These are phyloP conservation scores for Nymphalis polychloros DNA, from an alignment of 2,888 invertebrate genomes.

Conservation along the genomic window DNA sequence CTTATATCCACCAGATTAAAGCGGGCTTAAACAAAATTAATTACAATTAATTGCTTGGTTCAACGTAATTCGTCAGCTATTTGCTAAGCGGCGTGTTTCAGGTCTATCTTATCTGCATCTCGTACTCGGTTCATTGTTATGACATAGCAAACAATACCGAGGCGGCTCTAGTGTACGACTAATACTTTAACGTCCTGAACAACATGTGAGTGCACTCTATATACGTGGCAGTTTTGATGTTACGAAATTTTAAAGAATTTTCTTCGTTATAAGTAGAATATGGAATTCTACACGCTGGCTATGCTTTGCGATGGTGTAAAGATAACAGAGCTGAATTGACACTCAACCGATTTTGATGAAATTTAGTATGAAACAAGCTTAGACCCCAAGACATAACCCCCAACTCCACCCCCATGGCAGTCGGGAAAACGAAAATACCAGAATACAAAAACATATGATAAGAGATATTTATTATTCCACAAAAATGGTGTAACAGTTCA, in stretches of 20 bases:
- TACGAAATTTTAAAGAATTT: slow-evolving; percentile 6
- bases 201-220: not conserved
- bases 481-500: too few species aligned
- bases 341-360: too few species aligned
- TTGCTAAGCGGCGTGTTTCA: slow-evolving; percentile 16
- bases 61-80: slow-evolving; percentile 5
- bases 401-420: too few species aligned
- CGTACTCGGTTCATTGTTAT: slow-evolving; percentile 23
- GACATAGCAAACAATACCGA: slow-evolving; percentile 20
- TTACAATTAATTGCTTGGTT: not conserved
- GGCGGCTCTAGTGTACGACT: slow-evolving; percentile 18
- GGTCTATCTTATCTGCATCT: slow-evolving; percentile 43
- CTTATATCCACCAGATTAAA: too few species aligned
- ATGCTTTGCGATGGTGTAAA: not conserved
- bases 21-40: too few species aligned
- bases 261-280: not conserved
- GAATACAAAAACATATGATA: too few species aligned
- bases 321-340: too few species aligned
- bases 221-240: not conserved
- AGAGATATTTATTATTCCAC: too few species aligned
- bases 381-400: too few species aligned
- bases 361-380: too few species aligned
- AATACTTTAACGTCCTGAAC: not conserved
- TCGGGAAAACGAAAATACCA: too few species aligned
- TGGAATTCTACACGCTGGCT: not conserved